Evolutionary conservation across 2,113 vertebrate genomes (phyloP).

Genomic region (Xiphophorus couchianus): DNA sequence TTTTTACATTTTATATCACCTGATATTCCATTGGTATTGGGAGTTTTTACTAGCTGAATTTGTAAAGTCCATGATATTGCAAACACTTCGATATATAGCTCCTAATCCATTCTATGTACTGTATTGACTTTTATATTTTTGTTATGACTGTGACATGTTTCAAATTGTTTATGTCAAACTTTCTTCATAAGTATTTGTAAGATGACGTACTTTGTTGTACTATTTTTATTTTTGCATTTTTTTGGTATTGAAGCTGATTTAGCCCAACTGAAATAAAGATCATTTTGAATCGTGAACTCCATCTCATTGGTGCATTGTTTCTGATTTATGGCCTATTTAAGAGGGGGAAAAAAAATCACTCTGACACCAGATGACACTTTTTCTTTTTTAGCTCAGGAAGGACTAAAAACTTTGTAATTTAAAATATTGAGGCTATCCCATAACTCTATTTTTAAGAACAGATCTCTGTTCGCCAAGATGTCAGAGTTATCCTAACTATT

Average conservation of each 20-base stretch:
- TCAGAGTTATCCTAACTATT: too few relatives aligned
- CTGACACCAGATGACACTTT: too few relatives aligned
- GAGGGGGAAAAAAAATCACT: neutral
- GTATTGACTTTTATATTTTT: slow-evolving; percentile 78
- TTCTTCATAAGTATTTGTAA: slow-evolving; percentile 77
- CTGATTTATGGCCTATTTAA: neutral
- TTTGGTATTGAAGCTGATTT: slow-evolving; percentile 73
- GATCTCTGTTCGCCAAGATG: too few relatives aligned
- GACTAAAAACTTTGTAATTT: too few relatives aligned
- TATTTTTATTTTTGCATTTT: slow-evolving; percentile 76
- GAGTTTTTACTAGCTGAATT: slow-evolving; percentile 80
- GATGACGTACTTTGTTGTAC: slow-evolving; percentile 77
- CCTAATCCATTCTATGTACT: slow-evolving; percentile 76
- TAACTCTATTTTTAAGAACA: too few relatives aligned
- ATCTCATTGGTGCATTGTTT: neutral
- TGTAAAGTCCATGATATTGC: slow-evolving; percentile 77
- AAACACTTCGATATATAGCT: slow-evolving; percentile 74
- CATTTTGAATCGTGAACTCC: neutral
- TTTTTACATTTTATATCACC: slow-evolving; percentile 71
- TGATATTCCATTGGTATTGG: slow-evolving; percentile 72
- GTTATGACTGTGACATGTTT: slow-evolving; percentile 74
- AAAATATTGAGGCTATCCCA: too few relatives aligned
- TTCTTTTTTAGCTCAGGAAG: too few relatives aligned
- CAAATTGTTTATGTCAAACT: slow-evolving; percentile 70
- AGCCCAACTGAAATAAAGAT: slow-evolving; percentile 74